Base-by-base conservation (phyloP, 2,113 vertebrate species). In the Chionomys nivalis region DNA sequence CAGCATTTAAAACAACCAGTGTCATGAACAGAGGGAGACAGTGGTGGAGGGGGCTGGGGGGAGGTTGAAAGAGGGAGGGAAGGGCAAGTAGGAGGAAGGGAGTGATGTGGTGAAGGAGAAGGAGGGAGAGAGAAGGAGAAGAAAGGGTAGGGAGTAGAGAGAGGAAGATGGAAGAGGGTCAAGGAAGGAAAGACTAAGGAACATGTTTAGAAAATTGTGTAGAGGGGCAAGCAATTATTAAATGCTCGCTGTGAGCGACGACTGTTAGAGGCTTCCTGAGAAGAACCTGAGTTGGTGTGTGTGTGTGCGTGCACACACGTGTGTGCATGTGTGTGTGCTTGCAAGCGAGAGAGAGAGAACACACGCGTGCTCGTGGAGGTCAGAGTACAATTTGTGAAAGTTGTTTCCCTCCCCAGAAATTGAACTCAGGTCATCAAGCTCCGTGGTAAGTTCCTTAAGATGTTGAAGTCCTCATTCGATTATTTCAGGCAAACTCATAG, bases 1-100 rank as follows among this genome's bases (percentile, higher is more conserved):
- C 79, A 76, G 76, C 52, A 76, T 95, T 58, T 89, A 76, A 90
- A 96, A 58, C 33, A 58, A 75, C 7, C 39, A 72, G 55, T 13
- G 61, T 82, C 92, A 77, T 55, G 65, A 95, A 72, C 28, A 79
- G 72, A 87, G 70, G 68, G 21, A 16, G 44, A 72, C 23, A 21
- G 28, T 66, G 13, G 26, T 0, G 1, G 1, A 10, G 1, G 7
- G 33, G 17, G 9, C 6, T 31, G 1, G 12, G 65, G 10, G 70
- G 39, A 23, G 17, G 17, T 9, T 8, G 12, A 65, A 24, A 61
- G 28, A 49, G 17, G 23, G 61, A 36, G 49, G 28, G 3, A 36
- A 28, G 47, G 23, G 16, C 5, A 19, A 63, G 47, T 31, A 16
- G 55, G 39, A n/a, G 44, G 13, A 42, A 31, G 7, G 39, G 31